A percentile compares a stretch with the other conserved stretches of the same genome.
Conservation (phyloP, 2,113 vertebrate genomes). For the Nyctibius bracteatus region DNA sequence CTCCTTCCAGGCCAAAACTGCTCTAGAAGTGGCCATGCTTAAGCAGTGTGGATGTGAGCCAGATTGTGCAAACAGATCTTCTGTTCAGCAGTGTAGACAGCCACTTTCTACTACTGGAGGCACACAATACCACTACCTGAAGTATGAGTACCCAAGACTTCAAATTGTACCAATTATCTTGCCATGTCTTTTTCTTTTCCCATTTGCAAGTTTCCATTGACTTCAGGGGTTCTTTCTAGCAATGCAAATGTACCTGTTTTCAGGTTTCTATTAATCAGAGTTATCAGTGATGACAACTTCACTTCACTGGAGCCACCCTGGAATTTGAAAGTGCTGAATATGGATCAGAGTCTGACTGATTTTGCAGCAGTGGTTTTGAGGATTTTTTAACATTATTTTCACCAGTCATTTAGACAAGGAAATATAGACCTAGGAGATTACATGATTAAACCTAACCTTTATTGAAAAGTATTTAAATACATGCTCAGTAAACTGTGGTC, state of each 20-base stretch:
- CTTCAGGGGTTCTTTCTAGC: not conserved
- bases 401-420: not conserved
- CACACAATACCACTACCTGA: not conserved
- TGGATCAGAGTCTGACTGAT: accelerated
- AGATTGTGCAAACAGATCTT: not conserved
- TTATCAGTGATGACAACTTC: not conserved
- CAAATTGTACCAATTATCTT: not conserved
- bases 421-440: not conserved
- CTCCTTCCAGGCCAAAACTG: not conserved
- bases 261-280: not conserved
- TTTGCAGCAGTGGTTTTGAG: not conserved
- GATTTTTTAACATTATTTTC: not conserved
- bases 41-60: not conserved
- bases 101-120: not conserved
- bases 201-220: not conserved
- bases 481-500: not conserved
- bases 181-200: not conserved
- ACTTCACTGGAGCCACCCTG: not conserved
- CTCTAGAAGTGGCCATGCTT: not conserved
- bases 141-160: not conserved
- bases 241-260: not conserved
- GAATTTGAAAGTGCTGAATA: not conserved
- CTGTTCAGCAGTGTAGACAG: not conserved
- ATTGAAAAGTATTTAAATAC: not conserved
- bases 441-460: not conserved